Evolutionary conservation across 2,797 vertebrate genomes (phyloP), one percentile per base, ranked within the genome.

Genomic region (Vultur gryphus): DNA sequence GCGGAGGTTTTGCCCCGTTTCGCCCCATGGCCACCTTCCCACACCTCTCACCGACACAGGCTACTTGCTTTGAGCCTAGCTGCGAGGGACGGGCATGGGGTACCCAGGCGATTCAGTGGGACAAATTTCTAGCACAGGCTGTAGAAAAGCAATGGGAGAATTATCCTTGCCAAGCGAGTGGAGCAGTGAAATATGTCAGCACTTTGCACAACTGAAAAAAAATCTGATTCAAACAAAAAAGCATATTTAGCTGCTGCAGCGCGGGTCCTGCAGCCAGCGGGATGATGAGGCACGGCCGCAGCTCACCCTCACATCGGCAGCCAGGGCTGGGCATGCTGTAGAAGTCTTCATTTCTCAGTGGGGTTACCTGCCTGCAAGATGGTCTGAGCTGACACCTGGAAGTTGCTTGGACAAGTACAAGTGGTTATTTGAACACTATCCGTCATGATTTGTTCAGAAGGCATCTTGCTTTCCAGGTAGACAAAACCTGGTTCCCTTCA

Each of bases 211-310:
- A 6, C 5, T 7, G 3, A 48, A n/a, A 28, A 64, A 55, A 29
- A 28, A 29, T 31, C 16, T 23, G 26, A 26, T 67, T 37, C 6
- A 37, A 26, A 37, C 31, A 26, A 26, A 28, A 17, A 29, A 13
- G 20, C 1, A 0, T 4, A 7, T 12, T 19, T 2, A 20, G 59
- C 29, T 0, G 1, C 29, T 13, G 28, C 81, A 11, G 59, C 3
- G 3, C 33, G 1, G 71, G 43, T 31, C 49, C 71, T 8, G 49
- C 55, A 31, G 37, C 72, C 71, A 18, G 61, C 18, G 0, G 10
- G 5, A 11, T 1, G 3, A 10, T 1, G 19, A 14, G 54, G 29
- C 39, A 48, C 5, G 0, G 48, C 8, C 9, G 0, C 13, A 2
- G 61, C 62, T 76, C 83, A 16, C 37, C 44, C 39, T 13, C 37